Conservation (phyloP, 2,797 vertebrate species). For the Chiloscyllium punctatum region DNA sequence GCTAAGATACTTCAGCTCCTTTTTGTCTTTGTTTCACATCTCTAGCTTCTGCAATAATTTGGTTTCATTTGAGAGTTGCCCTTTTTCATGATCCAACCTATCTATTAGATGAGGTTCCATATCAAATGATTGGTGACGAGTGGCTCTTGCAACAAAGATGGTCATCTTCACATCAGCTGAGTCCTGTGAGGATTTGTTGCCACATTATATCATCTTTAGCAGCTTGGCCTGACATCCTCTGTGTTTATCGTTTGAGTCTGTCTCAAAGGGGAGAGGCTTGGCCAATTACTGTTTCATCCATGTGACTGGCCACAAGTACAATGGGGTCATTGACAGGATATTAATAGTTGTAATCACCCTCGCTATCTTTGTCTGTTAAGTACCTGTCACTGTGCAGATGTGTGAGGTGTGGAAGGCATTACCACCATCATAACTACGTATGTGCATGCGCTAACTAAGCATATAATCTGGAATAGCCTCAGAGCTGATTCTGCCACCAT, state of each 20-base stretch:
- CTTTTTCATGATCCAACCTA: neutral
- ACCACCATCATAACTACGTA: neutral
- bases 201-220: neutral
- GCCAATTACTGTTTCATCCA: neutral
- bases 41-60: no score
- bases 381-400: neutral
- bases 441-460: neutral
- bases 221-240: neutral
- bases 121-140: neutral
- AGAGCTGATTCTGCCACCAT: neutral
- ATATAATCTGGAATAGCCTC: neutral
- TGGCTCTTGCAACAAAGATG: neutral
- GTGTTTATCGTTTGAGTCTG: neutral
- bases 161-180: neutral
- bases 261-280: neutral
- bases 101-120: neutral
- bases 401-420: neutral
- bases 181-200: neutral
- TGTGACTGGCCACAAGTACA: neutral
- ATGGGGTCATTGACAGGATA: neutral
- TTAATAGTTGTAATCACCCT: neutral
- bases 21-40: no score
- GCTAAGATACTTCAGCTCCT: no score
- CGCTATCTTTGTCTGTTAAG: neutral
- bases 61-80: neutral